Base-by-base conservation (phyloP, 2,888 invertebrate genomes). In the Lasioglossum morio region DNA sequence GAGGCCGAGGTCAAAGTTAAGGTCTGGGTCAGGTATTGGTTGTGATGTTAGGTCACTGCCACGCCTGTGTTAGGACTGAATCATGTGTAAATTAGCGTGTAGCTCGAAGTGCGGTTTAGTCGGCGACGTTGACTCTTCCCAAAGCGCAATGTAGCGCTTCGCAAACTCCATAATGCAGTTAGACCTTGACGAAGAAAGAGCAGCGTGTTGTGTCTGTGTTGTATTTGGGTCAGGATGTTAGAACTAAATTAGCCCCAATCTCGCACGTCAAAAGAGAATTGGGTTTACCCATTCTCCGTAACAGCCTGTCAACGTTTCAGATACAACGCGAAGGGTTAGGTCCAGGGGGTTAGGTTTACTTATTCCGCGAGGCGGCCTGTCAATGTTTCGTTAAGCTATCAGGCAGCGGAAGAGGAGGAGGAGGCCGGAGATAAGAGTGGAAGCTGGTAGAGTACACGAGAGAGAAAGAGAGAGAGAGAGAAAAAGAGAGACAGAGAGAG, bases 381-480 rank as follows among this genome's bases (percentile, higher is more conserved):
- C 66, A 66, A 66, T 66, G 66, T 66, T 66, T 66, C 37, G 78
- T 66, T 66, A 66, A 34, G 34, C 66, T 66, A 66, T 66, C 63
- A 19, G 34, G 66, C 60, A 12, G 27, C 0, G 43, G 43, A 43
- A 12, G 43, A 43, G 19, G 14, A 27, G 16, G 27, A 34, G 66
- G 30, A 66, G 16, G 66, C 66, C 66, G 19, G 66, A 66, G 66
- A 66, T 66, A 66, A 66, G 34, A 66, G 66, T 19, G 66, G 66
- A 66, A 30, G 10, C 66, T 34, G 34, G 30, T 16, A 7, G n/a
- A 12, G 48, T 60, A 34, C 23, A 46, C 23, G 63, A 66, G 37
- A 34, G 19, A 27, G 53, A 8, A 23, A 16, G 40, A 70, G 27
- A 23, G 23, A 2, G 53, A 53, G 53, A 16, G 46, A 57, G 76